Evolutionary conservation across 2,797 vertebrate species (phyloP).

Genomic region (Rousettus madagascariensis): DNA sequence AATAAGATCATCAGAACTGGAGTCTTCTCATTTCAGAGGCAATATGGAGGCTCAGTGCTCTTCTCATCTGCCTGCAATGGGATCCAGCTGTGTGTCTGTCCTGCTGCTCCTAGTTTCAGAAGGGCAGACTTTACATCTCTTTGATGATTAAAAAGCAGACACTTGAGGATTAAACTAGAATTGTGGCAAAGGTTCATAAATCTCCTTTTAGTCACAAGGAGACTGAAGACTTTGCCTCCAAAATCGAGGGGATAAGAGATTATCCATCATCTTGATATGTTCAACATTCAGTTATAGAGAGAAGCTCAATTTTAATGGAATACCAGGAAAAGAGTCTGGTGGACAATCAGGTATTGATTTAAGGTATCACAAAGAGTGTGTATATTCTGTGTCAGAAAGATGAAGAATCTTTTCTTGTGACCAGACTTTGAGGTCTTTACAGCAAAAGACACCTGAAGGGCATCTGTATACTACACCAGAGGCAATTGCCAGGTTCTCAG

Average conservation of each 20-base stretch:
- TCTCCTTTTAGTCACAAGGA: conserved; percentile 52
- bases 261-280: conserved; percentile 12
- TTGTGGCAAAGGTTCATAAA: conserved; percentile 56
- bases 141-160: conserved; percentile 41
- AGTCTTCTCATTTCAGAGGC: neutral
- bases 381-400: conserved; percentile 37
- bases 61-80: neutral
- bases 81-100: neutral
- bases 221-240: conserved; percentile 42
- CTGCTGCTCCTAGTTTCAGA: neutral
- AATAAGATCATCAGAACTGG: neutral
- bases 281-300: conserved; percentile 49
- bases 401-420: conserved; percentile 43
- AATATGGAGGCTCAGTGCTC: neutral
- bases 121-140: neutral
- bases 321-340: neutral
- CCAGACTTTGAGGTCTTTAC: conserved; percentile 44
- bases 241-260: neutral
- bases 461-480: neutral
- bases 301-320: conserved; percentile 40
- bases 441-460: conserved; percentile 24
- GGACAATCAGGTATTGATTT: conserved; percentile 47
- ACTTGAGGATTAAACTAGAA: conserved; percentile 49
- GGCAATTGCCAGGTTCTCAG: neutral
- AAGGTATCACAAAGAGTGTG: neutral